Evolutionary conservation across 2,888 invertebrate species (phyloP).

Genomic region (Antitype chi): DNA sequence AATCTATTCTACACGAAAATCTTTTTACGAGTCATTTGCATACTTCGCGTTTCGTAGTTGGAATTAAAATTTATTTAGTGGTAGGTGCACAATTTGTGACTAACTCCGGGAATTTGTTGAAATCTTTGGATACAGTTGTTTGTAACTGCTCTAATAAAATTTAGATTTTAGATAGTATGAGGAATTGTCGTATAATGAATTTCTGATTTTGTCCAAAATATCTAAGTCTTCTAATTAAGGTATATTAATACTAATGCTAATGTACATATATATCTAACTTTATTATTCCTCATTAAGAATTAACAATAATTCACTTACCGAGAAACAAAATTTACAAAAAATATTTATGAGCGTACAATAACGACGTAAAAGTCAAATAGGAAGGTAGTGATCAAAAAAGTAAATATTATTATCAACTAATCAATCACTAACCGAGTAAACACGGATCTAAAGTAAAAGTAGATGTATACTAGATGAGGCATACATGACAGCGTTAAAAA

Average conservation of each 20-base stretch:
- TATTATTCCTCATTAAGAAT: too few relatives aligned
- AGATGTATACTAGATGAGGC: too few relatives aligned
- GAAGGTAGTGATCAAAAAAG: too few relatives aligned
- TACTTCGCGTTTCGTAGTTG: constrained; percentile 67
- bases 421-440: too few relatives aligned
- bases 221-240: neutral
- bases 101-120: constrained; percentile 40
- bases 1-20: constrained; percentile 71
- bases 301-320: too few relatives aligned
- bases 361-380: too few relatives aligned
- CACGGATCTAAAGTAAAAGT: too few relatives aligned
- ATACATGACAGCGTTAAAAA: too few relatives aligned
- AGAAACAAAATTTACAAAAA: too few relatives aligned
- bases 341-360: too few relatives aligned
- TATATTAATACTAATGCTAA: neutral
- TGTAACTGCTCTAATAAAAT: constrained; percentile 13
- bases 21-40: constrained; percentile 71
- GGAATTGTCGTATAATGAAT: neutral
- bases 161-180: neutral
- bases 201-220: neutral
- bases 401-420: too few relatives aligned
- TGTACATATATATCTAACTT: too few relatives aligned
- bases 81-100: constrained; percentile 43
- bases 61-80: constrained; percentile 65
- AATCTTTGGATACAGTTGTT: constrained; percentile 36